Conservation (phyloP, 2,113 vertebrate species). For the Pithys albifrons region DNA sequence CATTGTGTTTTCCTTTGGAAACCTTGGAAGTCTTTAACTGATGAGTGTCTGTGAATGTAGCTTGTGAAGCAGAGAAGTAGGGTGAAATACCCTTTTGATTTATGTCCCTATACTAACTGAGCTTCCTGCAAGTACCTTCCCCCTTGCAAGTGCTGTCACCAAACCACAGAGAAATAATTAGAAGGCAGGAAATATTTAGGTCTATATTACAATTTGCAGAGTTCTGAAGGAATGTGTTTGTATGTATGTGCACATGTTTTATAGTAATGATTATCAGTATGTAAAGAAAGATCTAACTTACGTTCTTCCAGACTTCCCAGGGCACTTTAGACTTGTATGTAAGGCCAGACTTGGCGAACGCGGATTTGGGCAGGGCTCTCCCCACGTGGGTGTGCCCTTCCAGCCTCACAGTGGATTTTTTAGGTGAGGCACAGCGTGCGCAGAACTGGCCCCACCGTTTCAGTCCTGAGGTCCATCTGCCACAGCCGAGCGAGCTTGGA, state of each 20-base stretch:
- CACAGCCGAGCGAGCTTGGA: too few species aligned
- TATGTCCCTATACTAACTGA: neutral
- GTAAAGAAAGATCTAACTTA: neutral
- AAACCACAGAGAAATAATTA: slow-evolving; percentile 23
- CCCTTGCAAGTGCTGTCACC: neutral
- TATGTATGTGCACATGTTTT: neutral
- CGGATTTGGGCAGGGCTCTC: too few species aligned
- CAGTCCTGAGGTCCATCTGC: too few species aligned
- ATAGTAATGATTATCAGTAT: neutral
- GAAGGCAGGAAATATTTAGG: neutral
- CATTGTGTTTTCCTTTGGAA: neutral
- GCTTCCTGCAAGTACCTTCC: neutral
- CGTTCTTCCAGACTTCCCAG: neutral
- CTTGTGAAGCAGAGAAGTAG: neutral
- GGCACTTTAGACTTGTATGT: neutral
- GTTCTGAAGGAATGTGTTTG: neutral
- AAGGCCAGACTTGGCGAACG: too few species aligned
- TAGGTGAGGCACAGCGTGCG: too few species aligned
- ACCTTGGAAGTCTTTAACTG: neutral
- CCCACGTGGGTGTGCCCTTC: too few species aligned
- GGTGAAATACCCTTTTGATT: neutral
- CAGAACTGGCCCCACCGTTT: too few species aligned
- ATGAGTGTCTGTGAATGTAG: neutral
- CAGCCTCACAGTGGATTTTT: too few species aligned
- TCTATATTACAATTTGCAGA: neutral